Percentiles rank a stretch among this genome's conserved stretches.
Evolutionary conservation across 53 echinoderm and acorn worm species (phyloP).

Genomic region (Arbacia lixula): DNA sequence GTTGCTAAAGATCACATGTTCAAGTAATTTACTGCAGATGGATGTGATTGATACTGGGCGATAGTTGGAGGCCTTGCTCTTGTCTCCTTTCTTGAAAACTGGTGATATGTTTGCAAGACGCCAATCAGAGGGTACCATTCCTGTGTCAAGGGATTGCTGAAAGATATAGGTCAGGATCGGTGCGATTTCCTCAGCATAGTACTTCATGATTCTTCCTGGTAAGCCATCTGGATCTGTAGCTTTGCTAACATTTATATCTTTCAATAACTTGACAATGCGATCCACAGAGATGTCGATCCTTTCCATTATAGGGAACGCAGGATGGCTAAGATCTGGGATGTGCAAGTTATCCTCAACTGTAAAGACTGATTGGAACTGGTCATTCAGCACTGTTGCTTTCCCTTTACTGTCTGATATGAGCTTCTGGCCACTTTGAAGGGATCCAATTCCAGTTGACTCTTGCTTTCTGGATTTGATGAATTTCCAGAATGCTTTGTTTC

Average conservation of each 20-base stretch:
- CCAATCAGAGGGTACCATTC: constrained; percentile 50
- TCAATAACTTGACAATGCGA: no score
- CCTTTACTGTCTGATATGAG: constrained; percentile 52
- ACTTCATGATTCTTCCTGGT: constrained; percentile 49
- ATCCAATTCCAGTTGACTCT: constrained; percentile 2
- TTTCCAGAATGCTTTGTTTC: constrained; percentile 48
- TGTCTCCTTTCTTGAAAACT: constrained; percentile 57
- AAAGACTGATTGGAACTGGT: no score
- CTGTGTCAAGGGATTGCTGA: constrained; percentile 62
- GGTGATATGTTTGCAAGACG: constrained; percentile 43
- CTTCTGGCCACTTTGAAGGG: constrained; percentile 32
- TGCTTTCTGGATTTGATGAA: constrained; percentile 57
- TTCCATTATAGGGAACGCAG: no score
- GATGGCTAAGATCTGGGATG: no score
- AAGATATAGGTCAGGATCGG: constrained; percentile 56
- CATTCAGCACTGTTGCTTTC: constrained; percentile 51
- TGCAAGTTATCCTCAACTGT: no score
- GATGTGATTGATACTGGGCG: constrained; percentile 53
- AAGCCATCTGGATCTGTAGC: constrained; percentile 55
- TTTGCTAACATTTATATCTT: constrained; percentile 48
- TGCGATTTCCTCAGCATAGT: constrained; percentile 35
- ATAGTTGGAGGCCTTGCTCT: constrained; percentile 42
- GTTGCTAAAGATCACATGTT: constrained; percentile 57
- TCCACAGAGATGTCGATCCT: no score
- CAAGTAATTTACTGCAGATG: constrained; percentile 46